Evolutionary conservation across 2,888 invertebrate genomes (phyloP), one percentile per base, ranked within the genome.

Genomic region (Habrosyne pyritoides): DNA sequence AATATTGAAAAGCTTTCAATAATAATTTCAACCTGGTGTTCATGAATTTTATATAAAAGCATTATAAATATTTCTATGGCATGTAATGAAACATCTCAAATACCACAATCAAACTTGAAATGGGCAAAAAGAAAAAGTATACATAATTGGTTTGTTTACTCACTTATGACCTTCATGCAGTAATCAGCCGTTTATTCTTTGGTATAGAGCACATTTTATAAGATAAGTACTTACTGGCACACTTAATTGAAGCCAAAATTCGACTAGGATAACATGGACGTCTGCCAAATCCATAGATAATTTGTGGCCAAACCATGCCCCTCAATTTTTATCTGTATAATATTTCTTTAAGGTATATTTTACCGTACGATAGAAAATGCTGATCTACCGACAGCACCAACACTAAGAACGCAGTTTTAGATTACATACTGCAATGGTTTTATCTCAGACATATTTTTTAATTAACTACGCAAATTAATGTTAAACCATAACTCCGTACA

Each of bases 131-230:
- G 54, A 63, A 69, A 73, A 72, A 76, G 69, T 60, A 58, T 55
- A 53, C 51, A 36, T 77, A 77, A 79, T 80, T 73, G 73, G 67
- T 73, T 78, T 78, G 79, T 78, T 80, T 80, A 79, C 72, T 65
- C 61, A 61, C 53, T 52, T 26, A 5, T 28, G 58, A 65, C 66
- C 66, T 69, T 66, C 55, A 36, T 55, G 46, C n/a, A n/a, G 36
- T 36, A 36, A 36, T 36, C 36, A 36, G 36, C 14, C 14, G 14
- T 36, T 36, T 36, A 14, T 14, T 36, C 6, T 4, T 5, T 7
- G 33, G 33, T 8, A 36, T 14, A 14, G 36, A 7, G 24, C 24
- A 24, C 7, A 24, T 24, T 24, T 24, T 3, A 5, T 24, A 24
- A 5, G 24, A 24, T 24, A 7, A 24, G 14, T 1, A 4, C 6